These are phyloP conservation scores for Trachurus trachurus DNA, from an alignment of 2,797 vertebrate species.

Conservation along the genomic window DNA sequence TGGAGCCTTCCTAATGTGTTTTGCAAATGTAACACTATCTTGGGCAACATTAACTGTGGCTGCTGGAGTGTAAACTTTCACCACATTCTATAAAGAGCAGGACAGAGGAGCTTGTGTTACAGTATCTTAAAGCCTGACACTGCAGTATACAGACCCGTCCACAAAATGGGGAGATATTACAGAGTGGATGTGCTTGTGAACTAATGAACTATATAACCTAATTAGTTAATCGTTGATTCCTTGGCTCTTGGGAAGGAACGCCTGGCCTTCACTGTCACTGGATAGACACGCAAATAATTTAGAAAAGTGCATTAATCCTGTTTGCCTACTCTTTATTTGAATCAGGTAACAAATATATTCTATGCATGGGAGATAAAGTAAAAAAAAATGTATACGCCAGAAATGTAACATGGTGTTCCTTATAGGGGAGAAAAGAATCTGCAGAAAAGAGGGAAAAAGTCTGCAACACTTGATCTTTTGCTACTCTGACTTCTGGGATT, in stretches of 20 bases:
- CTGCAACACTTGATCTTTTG: slow-evolving; percentile 14
- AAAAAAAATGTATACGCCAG: not conserved
- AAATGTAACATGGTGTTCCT: not conserved
- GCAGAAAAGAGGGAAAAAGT: slow-evolving; percentile 19
- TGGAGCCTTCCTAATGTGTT: not conserved
- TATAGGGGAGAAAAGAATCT: slow-evolving; percentile 14
- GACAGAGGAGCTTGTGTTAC: not conserved
- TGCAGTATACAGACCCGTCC: not conserved
- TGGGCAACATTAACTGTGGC: not conserved
- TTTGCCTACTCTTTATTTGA: not conserved
- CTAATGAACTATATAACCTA: not conserved
- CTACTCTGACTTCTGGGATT: slow-evolving; percentile 30
- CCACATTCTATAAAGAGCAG: not conserved
- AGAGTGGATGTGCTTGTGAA: not conserved
- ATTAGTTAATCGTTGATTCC: not conserved
- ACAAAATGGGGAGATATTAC: not conserved
- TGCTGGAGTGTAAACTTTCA: not conserved
- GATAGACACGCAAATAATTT: not conserved
- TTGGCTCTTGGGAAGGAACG: not conserved
- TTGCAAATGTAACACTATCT: not conserved
- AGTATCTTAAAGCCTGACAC: not conserved
- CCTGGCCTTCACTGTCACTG: not conserved
- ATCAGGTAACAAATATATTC: slow-evolving; percentile 13
- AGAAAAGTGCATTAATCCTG: not conserved
- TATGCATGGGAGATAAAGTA: slow-evolving; percentile 20